Evolutionary conservation across 2,797 vertebrate genomes (phyloP), one percentile per base, ranked within the genome.

Genomic region (Micromesistius poutassou): DNA sequence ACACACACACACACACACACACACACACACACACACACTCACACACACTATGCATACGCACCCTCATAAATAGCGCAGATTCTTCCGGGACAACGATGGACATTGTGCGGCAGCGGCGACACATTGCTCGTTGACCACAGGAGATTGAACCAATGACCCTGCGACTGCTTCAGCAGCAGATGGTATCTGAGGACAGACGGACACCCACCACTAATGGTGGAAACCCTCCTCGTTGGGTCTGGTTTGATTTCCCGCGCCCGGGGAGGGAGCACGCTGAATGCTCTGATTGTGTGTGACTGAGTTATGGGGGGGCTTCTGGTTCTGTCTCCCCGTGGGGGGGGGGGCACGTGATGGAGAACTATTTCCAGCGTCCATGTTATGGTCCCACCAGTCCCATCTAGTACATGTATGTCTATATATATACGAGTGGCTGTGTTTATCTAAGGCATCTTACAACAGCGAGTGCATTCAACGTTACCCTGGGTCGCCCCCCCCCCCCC

Each of bases 41-140:
- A 79, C 80, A 4, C 30, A 73, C 35, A 55, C n/a, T n/a, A n/a
- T 87, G 83, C 33, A 6, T 35, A 73, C 77, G 40, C 77, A 79
- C 80, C 87, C 74, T 90, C 88, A 89, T 82, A 92, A 88, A 91
- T 93, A 92, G 85, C 70, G 70, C 19, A 82, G 83, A 85, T 84
- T 87, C 22, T n/a, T 89, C 88, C 88, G 84, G 42, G 71, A 92
- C 89, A 91, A 86, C 81, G 86, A 76, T 86, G 85, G 78, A n/a
- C 82, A 88, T 91, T 93, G 89, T 92, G 86, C n/a, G 55, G 55
- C 19, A 22, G 46, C 46, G 5, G 55, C 22, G 50, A 74, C 71
- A 73, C 76, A 74, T 55, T 46, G 1, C 68, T 73, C 66, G 68
- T 80, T 85, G 87, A 88, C 86, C 85, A 83, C 80, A 77, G 80